Conservation (phyloP, 2,888 invertebrate species). For the Trachelus stipa region DNA sequence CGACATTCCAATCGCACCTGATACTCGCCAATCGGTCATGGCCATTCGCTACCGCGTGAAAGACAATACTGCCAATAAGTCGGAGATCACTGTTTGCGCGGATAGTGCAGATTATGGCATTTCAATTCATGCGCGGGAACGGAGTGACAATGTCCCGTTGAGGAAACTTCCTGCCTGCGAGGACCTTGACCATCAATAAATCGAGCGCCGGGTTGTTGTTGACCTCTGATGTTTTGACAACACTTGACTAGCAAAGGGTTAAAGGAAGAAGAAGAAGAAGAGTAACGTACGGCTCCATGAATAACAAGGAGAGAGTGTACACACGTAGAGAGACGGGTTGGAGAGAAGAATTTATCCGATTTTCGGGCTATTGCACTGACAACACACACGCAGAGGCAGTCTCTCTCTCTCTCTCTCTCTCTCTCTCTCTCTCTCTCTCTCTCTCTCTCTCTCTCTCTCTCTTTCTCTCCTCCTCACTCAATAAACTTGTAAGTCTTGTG, state of each 20-base stretch:
- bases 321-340: not conserved
- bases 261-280: constrained; percentile 5
- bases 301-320: not conserved
- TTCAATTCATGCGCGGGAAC: not conserved
- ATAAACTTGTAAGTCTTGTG: not conserved
- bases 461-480: not conserved
- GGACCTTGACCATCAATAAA: not conserved
- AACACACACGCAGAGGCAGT: too few species aligned
- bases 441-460: too few species aligned
- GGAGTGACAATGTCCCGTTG: not conserved
- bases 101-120: not conserved
- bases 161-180: not conserved
- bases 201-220: not conserved
- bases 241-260: not conserved
- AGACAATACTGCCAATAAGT: not conserved
- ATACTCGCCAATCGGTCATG: not conserved
- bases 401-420: not conserved
- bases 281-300: not conserved
- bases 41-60: not conserved
- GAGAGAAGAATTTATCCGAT: not conserved
- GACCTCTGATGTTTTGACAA: not conserved
- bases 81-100: not conserved
- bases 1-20: not conserved
- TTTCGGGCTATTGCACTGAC: not conserved
- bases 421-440: too few species aligned